A percentile compares a stretch with the other conserved stretches of the same genome.
Evolutionary conservation across 2,113 vertebrate species (phyloP).

Genomic region (Misgurnus mizolepis): DNA sequence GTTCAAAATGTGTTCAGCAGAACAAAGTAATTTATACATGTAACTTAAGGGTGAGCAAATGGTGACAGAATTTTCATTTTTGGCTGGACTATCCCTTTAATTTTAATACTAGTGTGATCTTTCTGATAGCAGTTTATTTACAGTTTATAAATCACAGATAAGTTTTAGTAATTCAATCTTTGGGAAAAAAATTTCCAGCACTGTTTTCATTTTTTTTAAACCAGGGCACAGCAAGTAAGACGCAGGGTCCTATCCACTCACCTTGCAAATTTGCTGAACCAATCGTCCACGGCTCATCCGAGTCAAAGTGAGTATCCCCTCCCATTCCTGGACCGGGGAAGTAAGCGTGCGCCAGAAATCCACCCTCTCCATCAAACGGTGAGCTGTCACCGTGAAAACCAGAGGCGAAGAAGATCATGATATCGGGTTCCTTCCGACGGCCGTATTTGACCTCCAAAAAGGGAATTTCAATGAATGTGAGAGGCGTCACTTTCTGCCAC

Average conservation of each 20-base stretch:
- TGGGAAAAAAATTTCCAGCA: no score
- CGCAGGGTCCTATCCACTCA: slow-evolving; percentile 64
- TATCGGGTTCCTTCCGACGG: slow-evolving; percentile 89
- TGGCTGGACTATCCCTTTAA: no score
- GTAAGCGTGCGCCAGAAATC: slow-evolving; percentile 94
- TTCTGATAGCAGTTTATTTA: no score
- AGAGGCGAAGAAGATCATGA: slow-evolving; percentile 96
- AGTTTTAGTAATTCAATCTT: no score
- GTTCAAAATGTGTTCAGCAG: no score
- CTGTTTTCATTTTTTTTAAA: no score
- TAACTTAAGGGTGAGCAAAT: no score
- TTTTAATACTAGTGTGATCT: no score
- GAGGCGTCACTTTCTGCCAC: slow-evolving; percentile 87
- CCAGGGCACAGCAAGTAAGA: not conserved
- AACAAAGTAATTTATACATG: no score
- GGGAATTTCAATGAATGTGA: slow-evolving; percentile 90
- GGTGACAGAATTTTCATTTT: no score
- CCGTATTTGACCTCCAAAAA: slow-evolving; percentile 88
- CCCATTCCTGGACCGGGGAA: slow-evolving; percentile 96
- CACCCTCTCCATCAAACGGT: slow-evolving; percentile 93
- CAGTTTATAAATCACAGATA: no score
- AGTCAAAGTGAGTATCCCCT: slow-evolving; percentile 94
- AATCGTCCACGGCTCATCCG: slow-evolving; percentile 95
- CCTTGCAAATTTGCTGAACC: slow-evolving; percentile 87
- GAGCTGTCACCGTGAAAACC: slow-evolving; percentile 97